Evolutionary conservation across 2,888 invertebrate genomes (phyloP), one percentile per base, ranked within the genome.

Genomic region (Phengaris alcon): DNA sequence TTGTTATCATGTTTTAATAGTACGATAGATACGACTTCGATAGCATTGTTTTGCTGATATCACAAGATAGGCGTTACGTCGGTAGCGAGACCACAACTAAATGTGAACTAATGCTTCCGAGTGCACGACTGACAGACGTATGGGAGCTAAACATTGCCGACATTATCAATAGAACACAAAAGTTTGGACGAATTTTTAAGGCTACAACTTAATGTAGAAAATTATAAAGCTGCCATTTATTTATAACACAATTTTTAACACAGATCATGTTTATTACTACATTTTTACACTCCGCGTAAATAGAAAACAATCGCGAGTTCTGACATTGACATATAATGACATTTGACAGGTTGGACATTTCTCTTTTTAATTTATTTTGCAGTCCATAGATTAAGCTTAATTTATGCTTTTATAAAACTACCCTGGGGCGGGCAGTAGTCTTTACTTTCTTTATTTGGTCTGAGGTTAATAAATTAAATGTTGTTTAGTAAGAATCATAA

Each of bases 21-120:
- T 84, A 81, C 82, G 82, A 81, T 78, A 77, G 83, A 84, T 86
- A 83, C 79, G 80, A 82, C 81, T 84, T 82, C 81, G 85, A 83
- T 85, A 85, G 80, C 86, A 87, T 87, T 86, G 85, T 88, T 85
- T 84, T 85, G 82, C 81, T 84, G 84, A 83, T 84, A 84, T 78
- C 81, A 83, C 81, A 81, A 82, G 79, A 79, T 80, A 81, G 80
- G 82, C 85, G 85, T 86, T 84, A 82, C 82, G 80, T 82, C 82
- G 83, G 79, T 84, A 82, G 80, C 84, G 79, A 84, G 83, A 82
- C 83, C 83, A 83, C 86, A 85, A 87, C 86, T 86, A 85, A 82
- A 82, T 86, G 82, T 78, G 83, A 81, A 76, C 70, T 70, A 64
- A 68, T 76, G 75, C 77, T 79, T 78, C 75, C 59, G 78, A 77